Percentiles rank a stretch among this genome's conserved stretches.
These are phyloP conservation scores for Urosaurus nigricauda DNA, from an alignment of 2,797 vertebrate species.

Conservation along the genomic window DNA sequence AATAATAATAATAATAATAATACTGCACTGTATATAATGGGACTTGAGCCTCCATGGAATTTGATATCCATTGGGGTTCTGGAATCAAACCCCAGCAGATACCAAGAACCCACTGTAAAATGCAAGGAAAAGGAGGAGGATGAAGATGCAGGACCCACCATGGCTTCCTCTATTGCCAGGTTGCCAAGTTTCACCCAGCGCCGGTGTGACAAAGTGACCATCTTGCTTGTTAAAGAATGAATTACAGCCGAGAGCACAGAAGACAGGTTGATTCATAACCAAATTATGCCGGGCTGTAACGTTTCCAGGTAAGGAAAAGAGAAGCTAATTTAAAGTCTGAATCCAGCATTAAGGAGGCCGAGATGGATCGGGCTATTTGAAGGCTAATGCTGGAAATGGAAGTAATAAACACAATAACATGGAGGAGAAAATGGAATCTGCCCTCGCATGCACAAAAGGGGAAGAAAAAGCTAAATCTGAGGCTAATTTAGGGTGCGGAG, in stretches of 20 bases:
- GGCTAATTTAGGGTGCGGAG: too few species aligned
- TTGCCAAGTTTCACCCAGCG: not conserved
- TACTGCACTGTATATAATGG: too few species aligned
- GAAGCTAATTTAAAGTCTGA: slow-evolving; percentile 25
- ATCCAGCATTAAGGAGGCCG: slow-evolving; percentile 30
- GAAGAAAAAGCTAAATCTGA: not conserved
- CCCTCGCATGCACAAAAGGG: not conserved
- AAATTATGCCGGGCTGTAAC: slow-evolving; percentile 55
- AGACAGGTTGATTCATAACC: slow-evolving; percentile 36
- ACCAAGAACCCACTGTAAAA: too few species aligned
- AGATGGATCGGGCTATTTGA: slow-evolving; percentile 26
- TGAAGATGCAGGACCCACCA: too few species aligned
- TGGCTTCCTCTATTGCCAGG: not conserved
- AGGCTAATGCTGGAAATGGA: slow-evolving; percentile 36
- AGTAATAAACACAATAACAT: not conserved
- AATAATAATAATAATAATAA: too few species aligned
- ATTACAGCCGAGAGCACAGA: not conserved
- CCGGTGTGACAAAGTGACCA: slow-evolving; percentile 40
- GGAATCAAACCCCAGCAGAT: too few species aligned
- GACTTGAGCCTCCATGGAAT: too few species aligned
- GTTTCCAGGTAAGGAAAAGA: slow-evolving; percentile 58
- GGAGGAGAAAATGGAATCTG: not conserved
- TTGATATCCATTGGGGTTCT: too few species aligned
- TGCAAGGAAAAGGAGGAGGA: not conserved
- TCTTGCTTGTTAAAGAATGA: slow-evolving; percentile 37